These are phyloP conservation scores for Leontocebus nigricollis DNA, from an alignment of 2,797 vertebrate species.

Conservation along the genomic window DNA sequence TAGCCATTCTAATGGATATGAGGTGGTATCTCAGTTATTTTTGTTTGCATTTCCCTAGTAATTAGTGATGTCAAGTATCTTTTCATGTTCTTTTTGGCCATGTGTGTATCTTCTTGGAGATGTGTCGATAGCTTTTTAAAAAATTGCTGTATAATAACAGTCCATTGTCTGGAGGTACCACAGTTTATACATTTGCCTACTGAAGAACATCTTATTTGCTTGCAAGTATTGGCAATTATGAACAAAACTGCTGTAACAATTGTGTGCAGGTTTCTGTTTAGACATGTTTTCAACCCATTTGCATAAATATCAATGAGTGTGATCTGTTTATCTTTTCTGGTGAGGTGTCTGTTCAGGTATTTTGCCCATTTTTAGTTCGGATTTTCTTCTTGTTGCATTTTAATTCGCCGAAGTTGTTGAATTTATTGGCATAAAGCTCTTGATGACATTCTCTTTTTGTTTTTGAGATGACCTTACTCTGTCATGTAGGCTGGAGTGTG, in stretches of 20 bases:
- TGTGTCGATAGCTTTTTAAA: not conserved
- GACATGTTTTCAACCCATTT: not conserved
- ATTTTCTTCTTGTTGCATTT: not conserved
- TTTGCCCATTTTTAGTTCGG: not conserved
- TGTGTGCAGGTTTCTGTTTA: not conserved
- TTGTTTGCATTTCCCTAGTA: not conserved
- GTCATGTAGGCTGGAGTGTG: not conserved
- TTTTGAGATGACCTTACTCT: not conserved
- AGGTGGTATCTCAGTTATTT: not conserved
- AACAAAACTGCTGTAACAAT: not conserved
- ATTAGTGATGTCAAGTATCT: not conserved
- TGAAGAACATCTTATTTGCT: not conserved
- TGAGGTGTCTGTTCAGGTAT: not conserved
- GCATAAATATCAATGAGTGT: not conserved
- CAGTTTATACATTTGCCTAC: not conserved
- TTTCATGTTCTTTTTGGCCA: not conserved
- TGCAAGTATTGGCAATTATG: not conserved
- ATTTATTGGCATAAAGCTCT: not conserved
- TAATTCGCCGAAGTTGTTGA: not conserved
- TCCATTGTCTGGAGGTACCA: not conserved
- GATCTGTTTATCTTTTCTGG: not conserved
- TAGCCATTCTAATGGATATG: not conserved
- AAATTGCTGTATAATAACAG: not conserved
- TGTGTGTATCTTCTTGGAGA: not conserved
- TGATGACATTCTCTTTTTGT: not conserved